Percentiles rank a stretch among this genome's conserved stretches.
phyloP scores from a whole-genome alignment of 1,140 invertebrate genomes.

The Philotrypesis tridentata region DNA sequence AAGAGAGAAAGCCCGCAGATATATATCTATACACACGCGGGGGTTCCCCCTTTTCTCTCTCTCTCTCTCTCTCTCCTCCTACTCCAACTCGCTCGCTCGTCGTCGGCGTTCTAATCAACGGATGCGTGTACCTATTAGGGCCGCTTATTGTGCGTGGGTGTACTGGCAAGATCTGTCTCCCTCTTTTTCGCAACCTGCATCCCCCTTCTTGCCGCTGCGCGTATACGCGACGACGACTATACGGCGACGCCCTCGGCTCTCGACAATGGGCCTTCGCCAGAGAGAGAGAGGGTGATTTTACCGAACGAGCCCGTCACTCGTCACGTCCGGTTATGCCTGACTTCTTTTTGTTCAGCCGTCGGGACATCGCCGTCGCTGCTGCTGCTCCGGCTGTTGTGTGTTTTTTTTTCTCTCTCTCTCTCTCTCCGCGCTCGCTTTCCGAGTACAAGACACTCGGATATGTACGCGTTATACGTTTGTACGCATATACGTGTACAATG shows the following conservation, averaged over 20 bases:
- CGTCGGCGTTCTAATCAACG: conserved; percentile 68
- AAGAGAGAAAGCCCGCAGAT: neutral
- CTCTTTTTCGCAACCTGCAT: conserved; percentile 17
- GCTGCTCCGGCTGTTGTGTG: neutral
- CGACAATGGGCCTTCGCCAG: conserved; percentile 56
- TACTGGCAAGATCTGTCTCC: conserved; percentile 51
- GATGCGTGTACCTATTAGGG: conserved; percentile 71
- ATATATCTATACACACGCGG: neutral
- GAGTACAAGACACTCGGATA: neutral
- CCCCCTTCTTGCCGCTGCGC: neutral
- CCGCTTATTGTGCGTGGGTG: conserved; percentile 71
- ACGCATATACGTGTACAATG: neutral
- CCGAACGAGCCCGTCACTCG: conserved; percentile 64
- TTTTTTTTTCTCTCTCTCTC: neutral
- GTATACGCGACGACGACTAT: neutral
- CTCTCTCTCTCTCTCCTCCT: conserved; percentile 35
- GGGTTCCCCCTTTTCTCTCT: conserved; percentile 5
- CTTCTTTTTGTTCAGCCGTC: conserved; percentile 57
- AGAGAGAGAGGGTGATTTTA: conserved; percentile 61
- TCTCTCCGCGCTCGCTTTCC: too few species aligned
- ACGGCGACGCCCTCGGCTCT: neutral
- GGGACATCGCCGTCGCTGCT: neutral
- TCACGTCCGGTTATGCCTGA: conserved; percentile 65
- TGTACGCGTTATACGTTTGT: too few species aligned
- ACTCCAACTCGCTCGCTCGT: too few species aligned